Base-by-base conservation (phyloP, 2,113 vertebrate species). In the Callionymus lyra region DNA sequence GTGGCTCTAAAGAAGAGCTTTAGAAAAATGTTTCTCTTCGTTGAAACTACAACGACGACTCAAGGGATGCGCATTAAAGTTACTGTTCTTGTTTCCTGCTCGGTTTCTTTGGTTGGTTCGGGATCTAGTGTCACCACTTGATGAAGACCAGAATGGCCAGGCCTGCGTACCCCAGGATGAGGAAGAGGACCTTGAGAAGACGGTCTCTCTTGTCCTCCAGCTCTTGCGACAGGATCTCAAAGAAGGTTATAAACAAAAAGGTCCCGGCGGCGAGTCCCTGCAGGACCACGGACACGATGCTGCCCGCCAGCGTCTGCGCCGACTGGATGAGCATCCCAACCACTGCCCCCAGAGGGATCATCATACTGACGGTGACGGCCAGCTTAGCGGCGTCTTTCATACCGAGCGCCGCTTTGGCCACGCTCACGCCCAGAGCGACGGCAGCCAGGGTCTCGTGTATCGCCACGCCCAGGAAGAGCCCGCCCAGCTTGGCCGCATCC, bases 181-280 rank as follows among this genome's bases (percentile, higher is more conserved):
- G 77, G 70, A 89, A 94, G 41, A 96, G 88, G 31, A 94, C 91
- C 65, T 96, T 97, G 47, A 95, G 76, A 34, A 97, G 85, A 0
- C 90, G 84, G 44, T 91, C 81, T 0, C 40, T 83, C 59, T 91
- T 92, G 9, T 93, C 88, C n/a, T 94, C 90, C 67, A 98, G 60
- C 70, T 98, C 94, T 47, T 79, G 87, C 0, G 76, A 84, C 21
- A 98, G 78, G 57, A 98, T 89, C 82, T 98, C 92, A 1, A 96
- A 88, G 79, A 95, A 96, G 32, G 89, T 91, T 58, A 97, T 56
- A 1, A 97, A 97, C 9, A 98, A 79, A 71, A 97, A 96, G 1
- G 93, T 96, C 11, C 94, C 94, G 0, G 82, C 89, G 0, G 92
- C 88, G 0, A 92, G 1, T 11, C 94, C 91, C 56, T 98, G 94